These are phyloP conservation scores for Ianthella basta DNA, from an alignment of 37 sponge, comb jelly and placozoan species.

Conservation along the genomic window DNA sequence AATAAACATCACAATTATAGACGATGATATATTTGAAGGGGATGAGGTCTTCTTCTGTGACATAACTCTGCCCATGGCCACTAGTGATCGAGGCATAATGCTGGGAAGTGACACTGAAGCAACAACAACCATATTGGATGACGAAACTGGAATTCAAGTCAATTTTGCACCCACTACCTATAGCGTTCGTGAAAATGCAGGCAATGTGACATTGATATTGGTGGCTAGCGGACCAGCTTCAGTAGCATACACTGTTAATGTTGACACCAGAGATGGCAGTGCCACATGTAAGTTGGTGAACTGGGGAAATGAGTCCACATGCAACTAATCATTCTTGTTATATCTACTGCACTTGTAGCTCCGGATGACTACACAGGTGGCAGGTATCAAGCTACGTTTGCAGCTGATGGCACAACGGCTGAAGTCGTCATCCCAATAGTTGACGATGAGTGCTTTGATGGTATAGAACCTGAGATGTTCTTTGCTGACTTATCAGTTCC, in stretches of 20 bases:
- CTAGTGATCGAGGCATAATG: not conserved
- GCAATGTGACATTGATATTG: not conserved
- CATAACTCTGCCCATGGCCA: no score
- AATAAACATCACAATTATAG: not conserved
- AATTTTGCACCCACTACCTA: not conserved
- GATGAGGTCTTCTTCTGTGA: not conserved
- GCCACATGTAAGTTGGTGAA: not conserved
- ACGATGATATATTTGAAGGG: not conserved
- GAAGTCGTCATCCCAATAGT: not conserved
- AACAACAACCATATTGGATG: constrained; percentile 14
- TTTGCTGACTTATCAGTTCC: not conserved
- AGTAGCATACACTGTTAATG: not conserved
- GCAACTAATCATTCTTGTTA: no score
- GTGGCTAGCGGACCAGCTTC: not conserved
- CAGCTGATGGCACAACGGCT: not conserved
- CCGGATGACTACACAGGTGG: not conserved
- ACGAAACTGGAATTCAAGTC: not conserved
- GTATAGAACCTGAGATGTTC: constrained; percentile 1
- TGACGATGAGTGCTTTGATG: not conserved
- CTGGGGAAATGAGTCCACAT: no score
- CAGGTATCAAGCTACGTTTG: not conserved
- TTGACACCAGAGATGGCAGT: constrained; percentile 3
- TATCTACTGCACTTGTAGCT: no score
- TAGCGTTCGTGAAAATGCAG: not conserved
- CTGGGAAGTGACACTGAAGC: not conserved